phyloP scores from a whole-genome alignment of 2,888 invertebrate genomes.

The Willowsia nigromaculata region DNA sequence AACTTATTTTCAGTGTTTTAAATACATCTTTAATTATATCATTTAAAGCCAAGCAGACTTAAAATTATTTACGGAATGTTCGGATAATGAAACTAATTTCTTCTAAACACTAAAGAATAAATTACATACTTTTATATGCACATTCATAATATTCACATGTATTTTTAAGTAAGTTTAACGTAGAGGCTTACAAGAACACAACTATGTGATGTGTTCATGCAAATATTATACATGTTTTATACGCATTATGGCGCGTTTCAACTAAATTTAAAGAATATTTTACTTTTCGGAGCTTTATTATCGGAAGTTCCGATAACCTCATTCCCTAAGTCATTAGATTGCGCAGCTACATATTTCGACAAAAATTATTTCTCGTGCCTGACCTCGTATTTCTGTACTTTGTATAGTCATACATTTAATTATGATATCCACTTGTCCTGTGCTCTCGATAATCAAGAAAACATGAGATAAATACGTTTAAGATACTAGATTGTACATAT shows the following conservation, averaged over 20 bases:
- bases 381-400: constrained; percentile 62
- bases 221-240: background rate
- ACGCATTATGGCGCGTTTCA: background rate
- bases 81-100: constrained; percentile 30
- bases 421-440: constrained; percentile 10
- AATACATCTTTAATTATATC: background rate
- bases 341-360: constrained; percentile 6
- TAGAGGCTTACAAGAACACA: background rate
- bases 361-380: constrained; percentile 29
- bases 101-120: constrained; percentile 15
- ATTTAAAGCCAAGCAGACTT: constrained; percentile 70
- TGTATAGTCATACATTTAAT: constrained; percentile 20
- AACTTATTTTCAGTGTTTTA: constrained; percentile 11
- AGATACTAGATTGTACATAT: constrained; percentile 26
- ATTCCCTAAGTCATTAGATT: background rate
- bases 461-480: constrained; percentile 17
- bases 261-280: constrained; percentile 21
- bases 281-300: no score
- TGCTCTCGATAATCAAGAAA: constrained; percentile 31
- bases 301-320: no score
- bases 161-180: no score
- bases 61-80: constrained; percentile 67
- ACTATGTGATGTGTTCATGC: background rate
- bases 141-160: background rate
- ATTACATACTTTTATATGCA: background rate